These are phyloP conservation scores for Anarhynchus alexandrinus DNA, from an alignment of 2,113 vertebrate genomes.

Conservation along the genomic window DNA sequence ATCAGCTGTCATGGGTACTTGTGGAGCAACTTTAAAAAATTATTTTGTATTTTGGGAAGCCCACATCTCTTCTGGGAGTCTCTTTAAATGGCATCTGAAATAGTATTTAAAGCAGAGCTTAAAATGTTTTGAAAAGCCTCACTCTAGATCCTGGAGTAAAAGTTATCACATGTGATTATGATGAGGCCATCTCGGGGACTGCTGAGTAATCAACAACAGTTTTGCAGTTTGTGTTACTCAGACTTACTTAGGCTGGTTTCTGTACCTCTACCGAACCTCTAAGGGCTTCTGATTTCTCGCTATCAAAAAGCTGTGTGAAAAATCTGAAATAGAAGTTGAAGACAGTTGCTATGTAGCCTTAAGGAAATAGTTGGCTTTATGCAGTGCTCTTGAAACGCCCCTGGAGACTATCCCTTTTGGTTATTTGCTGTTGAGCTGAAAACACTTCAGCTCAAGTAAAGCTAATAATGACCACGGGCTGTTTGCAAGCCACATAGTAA, in stretches of 20 bases:
- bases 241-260: background rate
- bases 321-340: background rate
- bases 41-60: background rate
- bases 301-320: background rate
- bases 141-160: background rate
- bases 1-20: background rate
- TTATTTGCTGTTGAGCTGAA: background rate
- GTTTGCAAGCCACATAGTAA: background rate
- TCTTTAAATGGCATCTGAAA: background rate
- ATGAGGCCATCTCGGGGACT: background rate
- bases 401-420: background rate
- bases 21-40: background rate
- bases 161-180: background rate
- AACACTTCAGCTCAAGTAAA: background rate
- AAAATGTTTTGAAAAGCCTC: background rate
- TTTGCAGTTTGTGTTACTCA: background rate
- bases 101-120: background rate
- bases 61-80: background rate
- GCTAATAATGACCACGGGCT: background rate
- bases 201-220: background rate
- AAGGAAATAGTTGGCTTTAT: background rate
- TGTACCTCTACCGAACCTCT: background rate
- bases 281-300: background rate
- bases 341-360: background rate
- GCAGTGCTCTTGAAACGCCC: background rate